phyloP scores from a whole-genome alignment of 2,797 vertebrate genomes.

The Buphagus erythrorhynchus region DNA sequence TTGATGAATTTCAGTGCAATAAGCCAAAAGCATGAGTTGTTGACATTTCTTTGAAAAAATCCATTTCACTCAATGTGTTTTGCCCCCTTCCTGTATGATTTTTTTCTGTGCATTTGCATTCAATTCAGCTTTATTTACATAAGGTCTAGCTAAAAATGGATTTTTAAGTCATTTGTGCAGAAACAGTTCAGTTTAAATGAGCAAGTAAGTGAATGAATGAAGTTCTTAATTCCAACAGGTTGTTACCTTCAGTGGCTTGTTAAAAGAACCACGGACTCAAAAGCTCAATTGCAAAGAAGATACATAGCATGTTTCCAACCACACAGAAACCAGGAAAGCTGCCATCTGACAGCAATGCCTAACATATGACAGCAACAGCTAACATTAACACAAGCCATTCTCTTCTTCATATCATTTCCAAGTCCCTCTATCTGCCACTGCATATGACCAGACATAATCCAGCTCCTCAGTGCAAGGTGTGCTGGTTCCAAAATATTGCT shows the following conservation, averaged over 20 bases:
- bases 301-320: background rate
- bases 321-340: conserved; percentile 13
- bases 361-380: conserved; percentile 10
- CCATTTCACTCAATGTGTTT: background rate
- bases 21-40: background rate
- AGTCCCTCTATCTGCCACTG: conserved; percentile 9
- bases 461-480: background rate
- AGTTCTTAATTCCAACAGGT: background rate
- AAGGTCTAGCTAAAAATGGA: background rate
- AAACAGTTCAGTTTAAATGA: background rate
- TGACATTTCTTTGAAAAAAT: background rate
- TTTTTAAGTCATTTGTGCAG: background rate
- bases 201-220: background rate
- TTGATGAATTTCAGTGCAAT: background rate
- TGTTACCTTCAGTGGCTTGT: background rate
- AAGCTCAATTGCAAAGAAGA: background rate
- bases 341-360: background rate
- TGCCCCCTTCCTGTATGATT: background rate
- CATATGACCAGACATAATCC: background rate
- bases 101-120: background rate
- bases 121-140: background rate
- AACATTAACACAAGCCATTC: background rate
- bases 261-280: background rate
- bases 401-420: background rate
- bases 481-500: background rate